A percentile compares a stretch with the other conserved stretches of the same genome.
Conservation (phyloP, 1,140 invertebrate genomes). For the Eumaeus atala region DNA sequence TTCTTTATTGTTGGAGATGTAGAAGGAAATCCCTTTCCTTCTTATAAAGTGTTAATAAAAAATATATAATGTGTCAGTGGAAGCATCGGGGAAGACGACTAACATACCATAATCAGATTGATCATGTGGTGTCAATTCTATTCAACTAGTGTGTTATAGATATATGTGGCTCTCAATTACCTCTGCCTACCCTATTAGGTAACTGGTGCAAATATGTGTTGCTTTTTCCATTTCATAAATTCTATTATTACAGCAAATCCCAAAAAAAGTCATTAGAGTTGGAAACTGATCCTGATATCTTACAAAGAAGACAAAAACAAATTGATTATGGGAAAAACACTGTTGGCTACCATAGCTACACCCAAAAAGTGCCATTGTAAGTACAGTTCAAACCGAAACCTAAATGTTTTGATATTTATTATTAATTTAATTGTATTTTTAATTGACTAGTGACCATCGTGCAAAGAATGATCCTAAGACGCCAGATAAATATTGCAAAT, state of each 20-base stretch:
- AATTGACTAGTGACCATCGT: conserved; percentile 76
- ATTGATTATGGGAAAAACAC: conserved; percentile 97
- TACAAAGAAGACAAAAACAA: conserved; percentile 90
- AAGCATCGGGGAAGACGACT: no score
- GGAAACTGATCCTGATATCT: conserved; percentile 82
- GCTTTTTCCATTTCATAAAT: neutral
- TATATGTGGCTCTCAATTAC: no score
- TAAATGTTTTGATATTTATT: no score
- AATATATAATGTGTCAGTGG: no score
- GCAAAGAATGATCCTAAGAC: conserved; percentile 86
- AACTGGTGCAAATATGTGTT: no score
- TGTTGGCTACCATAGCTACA: conserved; percentile 88
- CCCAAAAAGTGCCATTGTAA: conserved; percentile 83
- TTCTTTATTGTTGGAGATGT: no score
- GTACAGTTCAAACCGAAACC: conserved; percentile 26
- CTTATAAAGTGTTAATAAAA: no score
- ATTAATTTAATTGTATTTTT: conserved; percentile 6
- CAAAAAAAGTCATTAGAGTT: conserved; percentile 63
- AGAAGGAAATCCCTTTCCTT: no score
- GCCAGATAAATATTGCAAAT: conserved; percentile 89
- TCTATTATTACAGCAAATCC: conserved; percentile 33
- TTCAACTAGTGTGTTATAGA: no score
- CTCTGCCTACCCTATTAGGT: no score
- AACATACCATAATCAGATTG: no score
- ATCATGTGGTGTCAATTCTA: no score